A percentile compares a stretch with the other conserved stretches of the same genome.
phyloP scores from a whole-genome alignment of 2,797 vertebrate genomes.

The Melanotaenia pygmaea region DNA sequence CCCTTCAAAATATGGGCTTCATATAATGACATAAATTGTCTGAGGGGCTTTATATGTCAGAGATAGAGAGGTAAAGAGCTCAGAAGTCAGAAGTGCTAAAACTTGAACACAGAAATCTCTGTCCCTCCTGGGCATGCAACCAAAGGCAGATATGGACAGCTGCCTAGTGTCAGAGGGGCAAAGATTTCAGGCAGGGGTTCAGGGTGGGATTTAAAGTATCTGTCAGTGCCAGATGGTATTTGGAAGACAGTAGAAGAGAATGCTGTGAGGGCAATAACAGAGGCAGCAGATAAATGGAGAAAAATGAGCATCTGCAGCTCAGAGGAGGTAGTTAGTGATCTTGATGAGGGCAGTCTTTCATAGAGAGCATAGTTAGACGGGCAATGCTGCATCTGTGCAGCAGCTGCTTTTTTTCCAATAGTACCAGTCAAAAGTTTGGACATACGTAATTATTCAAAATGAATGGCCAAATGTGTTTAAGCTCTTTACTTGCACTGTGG shows the following conservation, averaged over 20 bases:
- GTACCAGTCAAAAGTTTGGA: neutral
- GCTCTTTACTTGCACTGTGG: neutral
- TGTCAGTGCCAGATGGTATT: constrained; percentile 3
- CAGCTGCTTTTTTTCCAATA: neutral
- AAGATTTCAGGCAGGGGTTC: constrained; percentile 2
- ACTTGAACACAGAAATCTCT: neutral
- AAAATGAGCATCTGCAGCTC: constrained; percentile 7
- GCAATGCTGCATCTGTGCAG: neutral
- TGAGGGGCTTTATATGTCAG: neutral
- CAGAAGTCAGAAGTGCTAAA: neutral
- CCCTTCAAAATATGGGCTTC: neutral
- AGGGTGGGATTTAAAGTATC: constrained; percentile 1
- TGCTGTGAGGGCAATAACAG: neutral
- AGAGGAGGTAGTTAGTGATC: constrained; percentile 5
- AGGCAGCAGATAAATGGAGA: no score
- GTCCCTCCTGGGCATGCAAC: neutral
- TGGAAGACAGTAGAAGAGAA: neutral
- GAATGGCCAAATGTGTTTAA: neutral
- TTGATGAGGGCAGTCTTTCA: neutral
- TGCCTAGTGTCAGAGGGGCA: neutral
- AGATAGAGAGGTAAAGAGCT: neutral
- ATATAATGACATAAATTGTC: neutral
- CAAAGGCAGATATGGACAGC: neutral
- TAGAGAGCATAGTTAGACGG: neutral
- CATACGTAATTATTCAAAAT: neutral